A percentile compares a stretch with the other conserved stretches of the same genome.
These are phyloP conservation scores for Pogonophryne albipinna DNA, from an alignment of 2,797 vertebrate genomes.

Conservation along the genomic window DNA sequence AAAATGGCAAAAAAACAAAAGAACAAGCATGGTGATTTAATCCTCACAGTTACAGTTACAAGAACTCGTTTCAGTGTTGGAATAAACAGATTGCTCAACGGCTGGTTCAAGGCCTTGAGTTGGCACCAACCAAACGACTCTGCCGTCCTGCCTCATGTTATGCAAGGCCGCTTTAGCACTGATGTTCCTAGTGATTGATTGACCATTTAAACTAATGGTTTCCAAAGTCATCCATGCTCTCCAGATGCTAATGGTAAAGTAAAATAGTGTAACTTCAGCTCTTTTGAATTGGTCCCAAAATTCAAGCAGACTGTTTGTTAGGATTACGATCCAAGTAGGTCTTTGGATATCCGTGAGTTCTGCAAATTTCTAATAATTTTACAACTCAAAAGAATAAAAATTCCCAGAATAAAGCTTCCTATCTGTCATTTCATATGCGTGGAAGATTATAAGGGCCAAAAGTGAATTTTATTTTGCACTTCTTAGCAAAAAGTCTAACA, in stretches of 20 bases:
- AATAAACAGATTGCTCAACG: conserved; percentile 77
- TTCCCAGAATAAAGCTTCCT: conserved; percentile 17
- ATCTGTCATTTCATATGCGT: conserved; percentile 32
- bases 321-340: background rate
- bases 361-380: conserved; percentile 5
- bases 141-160: conserved; percentile 58
- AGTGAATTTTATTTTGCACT: too few species aligned
- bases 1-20: conserved; percentile 2
- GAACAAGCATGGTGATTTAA: conserved; percentile 12
- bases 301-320: background rate
- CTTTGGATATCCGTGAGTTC: too few species aligned
- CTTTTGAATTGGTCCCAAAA: conserved; percentile 4
- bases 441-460: too few species aligned
- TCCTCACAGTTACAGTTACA: conserved; percentile 47
- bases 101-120: conserved; percentile 71
- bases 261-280: conserved; percentile 5
- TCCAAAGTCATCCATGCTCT: conserved; percentile 23
- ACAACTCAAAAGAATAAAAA: background rate
- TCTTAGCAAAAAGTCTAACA: too few species aligned
- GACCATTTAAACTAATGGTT: conserved; percentile 17
- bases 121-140: conserved; percentile 56
- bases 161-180: conserved; percentile 52
- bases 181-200: conserved; percentile 35
- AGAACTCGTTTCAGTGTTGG: conserved; percentile 51
- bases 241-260: conserved; percentile 18